Conservation (phyloP, 1,140 invertebrate species). For the Papilio xuthus region DNA sequence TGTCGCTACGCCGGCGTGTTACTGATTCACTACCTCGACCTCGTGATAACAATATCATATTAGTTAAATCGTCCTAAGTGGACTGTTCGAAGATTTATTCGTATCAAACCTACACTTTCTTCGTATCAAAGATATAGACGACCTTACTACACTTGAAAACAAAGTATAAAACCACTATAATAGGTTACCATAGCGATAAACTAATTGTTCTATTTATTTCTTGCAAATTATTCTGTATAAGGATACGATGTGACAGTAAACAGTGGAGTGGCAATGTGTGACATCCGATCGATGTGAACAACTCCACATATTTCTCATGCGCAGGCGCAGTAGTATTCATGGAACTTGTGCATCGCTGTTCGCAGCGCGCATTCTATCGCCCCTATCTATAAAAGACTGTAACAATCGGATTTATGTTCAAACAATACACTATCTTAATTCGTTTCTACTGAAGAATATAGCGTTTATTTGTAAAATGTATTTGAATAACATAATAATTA, state of each 20-base stretch:
- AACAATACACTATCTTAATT: not conserved
- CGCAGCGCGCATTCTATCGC: not conserved
- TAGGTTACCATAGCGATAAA: not conserved
- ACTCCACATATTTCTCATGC: constrained; percentile 25
- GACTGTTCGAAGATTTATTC: too few species aligned
- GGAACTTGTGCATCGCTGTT: constrained; percentile 17
- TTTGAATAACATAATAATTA: too few species aligned
- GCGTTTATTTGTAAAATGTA: not conserved
- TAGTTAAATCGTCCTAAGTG: too few species aligned
- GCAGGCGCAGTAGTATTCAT: constrained; percentile 7
- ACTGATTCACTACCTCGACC: not conserved
- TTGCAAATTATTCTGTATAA: not conserved
- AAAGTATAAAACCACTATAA: not conserved
- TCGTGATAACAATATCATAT: not conserved
- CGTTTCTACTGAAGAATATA: not conserved
- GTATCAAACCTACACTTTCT: too few species aligned
- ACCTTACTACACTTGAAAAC: not conserved
- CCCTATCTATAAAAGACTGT: not conserved
- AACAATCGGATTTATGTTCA: not conserved
- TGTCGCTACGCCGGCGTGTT: not conserved
- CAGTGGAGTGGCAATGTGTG: constrained; percentile 22
- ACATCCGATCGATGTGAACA: constrained; percentile 20
- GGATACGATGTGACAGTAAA: not conserved
- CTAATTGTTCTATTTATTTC: not conserved
- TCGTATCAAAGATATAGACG: not conserved